These are phyloP conservation scores for Lithophane socia DNA, from an alignment of 2,888 invertebrate genomes.

Conservation along the genomic window DNA sequence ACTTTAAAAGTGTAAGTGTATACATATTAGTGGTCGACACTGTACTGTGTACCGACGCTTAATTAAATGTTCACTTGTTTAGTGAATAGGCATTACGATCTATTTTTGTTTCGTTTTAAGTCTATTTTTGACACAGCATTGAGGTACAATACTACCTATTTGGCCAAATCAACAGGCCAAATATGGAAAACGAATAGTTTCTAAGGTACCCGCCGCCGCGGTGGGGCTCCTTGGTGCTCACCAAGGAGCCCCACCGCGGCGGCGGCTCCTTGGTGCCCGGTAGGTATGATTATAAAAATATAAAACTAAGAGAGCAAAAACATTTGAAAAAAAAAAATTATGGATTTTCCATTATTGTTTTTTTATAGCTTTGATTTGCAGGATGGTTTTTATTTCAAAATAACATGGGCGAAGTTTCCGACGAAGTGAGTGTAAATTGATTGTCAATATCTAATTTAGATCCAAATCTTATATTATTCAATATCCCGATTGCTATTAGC, in stretches of 20 bases:
- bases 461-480: neutral
- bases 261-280: too few species aligned
- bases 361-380: neutral
- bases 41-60: neutral
- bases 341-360: neutral
- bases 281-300: neutral
- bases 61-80: neutral
- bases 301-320: neutral
- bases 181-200: neutral
- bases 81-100: too few species aligned
- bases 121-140: neutral
- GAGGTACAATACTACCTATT: neutral
- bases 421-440: neutral
- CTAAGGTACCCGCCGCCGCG: too few species aligned
- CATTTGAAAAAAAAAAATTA: too few species aligned
- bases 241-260: too few species aligned
- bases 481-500: slow-evolving; percentile 6
- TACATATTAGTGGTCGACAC: neutral
- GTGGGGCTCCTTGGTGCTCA: too few species aligned
- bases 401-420: neutral
- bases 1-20: neutral
- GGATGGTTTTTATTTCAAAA: neutral
- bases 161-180: neutral
- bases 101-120: too few species aligned
- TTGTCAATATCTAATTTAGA: neutral